Evolutionary conservation across 1,140 invertebrate species (phyloP).

Genomic region (Cherax destructor): DNA sequence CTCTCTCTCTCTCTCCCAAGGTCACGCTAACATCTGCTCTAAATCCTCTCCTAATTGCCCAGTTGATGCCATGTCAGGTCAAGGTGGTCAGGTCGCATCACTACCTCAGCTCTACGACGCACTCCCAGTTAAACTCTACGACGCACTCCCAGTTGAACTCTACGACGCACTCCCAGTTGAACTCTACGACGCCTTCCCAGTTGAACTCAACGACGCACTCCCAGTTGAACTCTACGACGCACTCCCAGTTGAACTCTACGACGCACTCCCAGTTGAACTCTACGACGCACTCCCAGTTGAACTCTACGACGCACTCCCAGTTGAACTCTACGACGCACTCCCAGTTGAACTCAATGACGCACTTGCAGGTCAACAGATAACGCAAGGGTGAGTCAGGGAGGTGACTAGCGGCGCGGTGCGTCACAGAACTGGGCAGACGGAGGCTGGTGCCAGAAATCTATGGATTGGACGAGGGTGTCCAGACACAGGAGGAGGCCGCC

Average conservation of each 20-base stretch:
- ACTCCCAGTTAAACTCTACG: background rate
- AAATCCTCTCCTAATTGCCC: too few species aligned
- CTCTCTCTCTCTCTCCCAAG: too few species aligned
- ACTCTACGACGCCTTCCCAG: background rate
- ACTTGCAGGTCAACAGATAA: background rate
- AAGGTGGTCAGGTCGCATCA: too few species aligned
- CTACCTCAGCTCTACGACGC: too few species aligned
- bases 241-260: background rate
- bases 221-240: background rate
- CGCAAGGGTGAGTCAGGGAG: background rate
- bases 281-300: background rate
- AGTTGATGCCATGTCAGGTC: too few species aligned
- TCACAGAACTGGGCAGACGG: constrained; percentile 9
- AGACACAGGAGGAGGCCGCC: constrained; percentile 11
- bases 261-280: background rate
- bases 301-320: too few species aligned
- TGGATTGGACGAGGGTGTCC: constrained; percentile 26
- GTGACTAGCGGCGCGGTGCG: background rate
- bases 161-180: background rate
- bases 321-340: background rate
- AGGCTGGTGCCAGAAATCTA: constrained; percentile 27
- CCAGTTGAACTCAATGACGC: background rate
- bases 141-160: background rate
- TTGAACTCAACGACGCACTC: too few species aligned
- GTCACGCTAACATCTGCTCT: too few species aligned